phyloP scores from a whole-genome alignment of 53 echinoderm and acorn worm species.

The Apostichopus leukothele region DNA sequence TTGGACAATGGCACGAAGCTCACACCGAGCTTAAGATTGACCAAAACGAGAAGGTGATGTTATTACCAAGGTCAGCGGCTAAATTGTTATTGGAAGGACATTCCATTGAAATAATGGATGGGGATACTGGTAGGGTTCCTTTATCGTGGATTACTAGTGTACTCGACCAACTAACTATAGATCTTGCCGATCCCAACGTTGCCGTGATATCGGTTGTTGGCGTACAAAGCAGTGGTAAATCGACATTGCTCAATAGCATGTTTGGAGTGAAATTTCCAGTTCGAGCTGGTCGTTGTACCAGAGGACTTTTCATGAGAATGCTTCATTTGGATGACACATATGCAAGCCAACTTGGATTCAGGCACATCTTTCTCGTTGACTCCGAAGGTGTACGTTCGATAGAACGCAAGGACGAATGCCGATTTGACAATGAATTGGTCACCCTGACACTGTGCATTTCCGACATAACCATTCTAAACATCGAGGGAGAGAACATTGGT shows the following conservation, averaged over 20 bases:
- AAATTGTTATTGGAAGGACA: not conserved
- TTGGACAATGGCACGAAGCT: conserved; percentile 22
- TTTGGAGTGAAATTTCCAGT: conserved; percentile 12
- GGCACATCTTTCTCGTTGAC: conserved; percentile 13
- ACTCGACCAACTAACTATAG: not conserved
- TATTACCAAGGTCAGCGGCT: not conserved
- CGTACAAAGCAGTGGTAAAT: conserved; percentile 16
- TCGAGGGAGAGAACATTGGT: conserved; percentile 17
- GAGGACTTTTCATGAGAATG: conserved; percentile 9
- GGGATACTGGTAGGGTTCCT: conserved; percentile 16
- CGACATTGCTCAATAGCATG: conserved; percentile 2
- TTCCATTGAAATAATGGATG: conserved; percentile 22
- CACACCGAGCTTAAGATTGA: not conserved
- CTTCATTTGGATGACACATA: not conserved
- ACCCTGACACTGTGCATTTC: not conserved
- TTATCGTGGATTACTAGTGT: conserved; percentile 16
- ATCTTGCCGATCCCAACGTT: not conserved
- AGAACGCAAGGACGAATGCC: not conserved
- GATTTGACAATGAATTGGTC: conserved; percentile 23
- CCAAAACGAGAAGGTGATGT: not conserved
- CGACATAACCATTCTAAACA: conserved; percentile 2
- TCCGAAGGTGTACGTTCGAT: conserved; percentile 14
- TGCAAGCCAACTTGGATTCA: not conserved
- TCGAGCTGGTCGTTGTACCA: conserved; percentile 7
- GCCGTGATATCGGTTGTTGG: not conserved